phyloP scores from a whole-genome alignment of 1,140 invertebrate genomes.

The Euura saliciscinereae region DNA sequence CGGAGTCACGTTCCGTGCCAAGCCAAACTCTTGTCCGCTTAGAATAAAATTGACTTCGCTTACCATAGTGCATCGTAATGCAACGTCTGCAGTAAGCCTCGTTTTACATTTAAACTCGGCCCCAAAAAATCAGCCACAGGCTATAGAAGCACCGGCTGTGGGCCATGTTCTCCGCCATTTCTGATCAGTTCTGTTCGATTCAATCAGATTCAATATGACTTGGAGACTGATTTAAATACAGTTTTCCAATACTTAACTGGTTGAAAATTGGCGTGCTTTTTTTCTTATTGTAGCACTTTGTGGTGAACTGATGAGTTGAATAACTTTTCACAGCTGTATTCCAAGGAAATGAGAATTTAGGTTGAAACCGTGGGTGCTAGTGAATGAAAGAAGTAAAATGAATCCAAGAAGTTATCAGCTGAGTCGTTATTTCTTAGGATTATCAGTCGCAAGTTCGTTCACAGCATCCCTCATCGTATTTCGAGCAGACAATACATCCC shows the following conservation, averaged over 20 bases:
- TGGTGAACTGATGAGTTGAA: too few relatives aligned
- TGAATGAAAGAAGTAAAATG: not conserved
- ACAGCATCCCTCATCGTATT: conserved; percentile 36
- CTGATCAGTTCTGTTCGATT: not conserved
- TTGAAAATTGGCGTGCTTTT: too few relatives aligned
- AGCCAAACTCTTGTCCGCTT: conserved; percentile 1
- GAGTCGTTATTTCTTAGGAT: conserved; percentile 35
- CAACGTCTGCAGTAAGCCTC: not conserved
- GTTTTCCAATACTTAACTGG: too few relatives aligned
- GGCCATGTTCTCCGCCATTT: too few relatives aligned
- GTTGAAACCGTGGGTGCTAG: too few relatives aligned
- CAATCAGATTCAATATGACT: too few relatives aligned
- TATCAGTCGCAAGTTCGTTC: conserved; percentile 30
- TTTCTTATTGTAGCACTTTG: too few relatives aligned
- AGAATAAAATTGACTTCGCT: conserved; percentile 7
- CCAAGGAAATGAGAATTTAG: too few relatives aligned
- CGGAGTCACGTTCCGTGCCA: conserved; percentile 6
- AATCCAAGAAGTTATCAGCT: not conserved
- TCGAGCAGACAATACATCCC: conserved; percentile 46
- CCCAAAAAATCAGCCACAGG: not conserved
- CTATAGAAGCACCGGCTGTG: too few relatives aligned
- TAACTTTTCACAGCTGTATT: too few relatives aligned
- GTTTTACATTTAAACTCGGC: conserved; percentile 1
- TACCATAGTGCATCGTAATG: conserved; percentile 2
- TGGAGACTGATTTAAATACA: not conserved